Evolutionary conservation across 2,797 vertebrate genomes (phyloP).

Genomic region (Alosa sapidissima): DNA sequence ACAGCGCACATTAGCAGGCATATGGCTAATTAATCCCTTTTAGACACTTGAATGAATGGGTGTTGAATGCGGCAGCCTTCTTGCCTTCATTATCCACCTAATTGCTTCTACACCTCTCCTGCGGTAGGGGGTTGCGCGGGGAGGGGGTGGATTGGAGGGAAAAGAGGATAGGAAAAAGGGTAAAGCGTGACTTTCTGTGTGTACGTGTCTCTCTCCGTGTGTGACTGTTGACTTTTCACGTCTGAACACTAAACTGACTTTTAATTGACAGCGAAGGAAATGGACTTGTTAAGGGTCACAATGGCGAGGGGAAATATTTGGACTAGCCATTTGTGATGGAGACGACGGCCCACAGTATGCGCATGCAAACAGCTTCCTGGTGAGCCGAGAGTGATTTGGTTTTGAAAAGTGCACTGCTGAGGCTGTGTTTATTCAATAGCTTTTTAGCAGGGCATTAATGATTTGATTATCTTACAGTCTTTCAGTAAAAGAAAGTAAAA

Average conservation of each 20-base stretch:
- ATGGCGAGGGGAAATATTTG: not conserved
- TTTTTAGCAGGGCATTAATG: not conserved
- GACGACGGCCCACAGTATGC: not conserved
- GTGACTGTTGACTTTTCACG: not conserved
- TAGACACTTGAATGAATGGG: constrained; percentile 54
- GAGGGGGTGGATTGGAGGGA: not conserved
- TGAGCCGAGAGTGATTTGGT: not conserved
- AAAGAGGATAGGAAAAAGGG: not conserved
- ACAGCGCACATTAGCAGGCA: constrained; percentile 46
- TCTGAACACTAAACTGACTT: not conserved
- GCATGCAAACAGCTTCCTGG: not conserved
- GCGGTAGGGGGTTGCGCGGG: constrained; percentile 25
- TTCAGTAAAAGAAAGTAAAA: not conserved
- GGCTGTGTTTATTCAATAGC: constrained; percentile 1
- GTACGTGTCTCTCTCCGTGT: not conserved
- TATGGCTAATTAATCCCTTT: constrained; percentile 61
- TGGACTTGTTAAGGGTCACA: not conserved
- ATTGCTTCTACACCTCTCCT: constrained; percentile 52
- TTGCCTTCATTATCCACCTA: constrained; percentile 55
- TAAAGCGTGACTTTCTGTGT: not conserved
- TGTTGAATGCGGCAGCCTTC: constrained; percentile 48
- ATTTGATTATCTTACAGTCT: constrained; percentile 6
- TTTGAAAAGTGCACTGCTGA: not conserved
- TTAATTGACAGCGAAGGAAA: constrained; percentile 20
- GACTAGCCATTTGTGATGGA: constrained; percentile 26